Conservation (phyloP, 2,797 vertebrate species). For the Prionace glauca region DNA sequence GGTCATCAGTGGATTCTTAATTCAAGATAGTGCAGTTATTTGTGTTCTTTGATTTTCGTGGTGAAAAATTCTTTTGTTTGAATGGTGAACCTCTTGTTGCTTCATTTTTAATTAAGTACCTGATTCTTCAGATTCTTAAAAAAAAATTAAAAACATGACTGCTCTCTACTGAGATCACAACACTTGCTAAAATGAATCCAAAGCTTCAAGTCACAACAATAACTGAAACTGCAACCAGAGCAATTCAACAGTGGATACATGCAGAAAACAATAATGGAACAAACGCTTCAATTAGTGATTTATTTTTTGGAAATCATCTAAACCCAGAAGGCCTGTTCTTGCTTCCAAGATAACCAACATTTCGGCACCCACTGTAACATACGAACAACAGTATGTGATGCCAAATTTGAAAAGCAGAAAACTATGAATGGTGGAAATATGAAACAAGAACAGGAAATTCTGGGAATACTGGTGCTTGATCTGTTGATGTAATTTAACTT, state of each 20-base stretch:
- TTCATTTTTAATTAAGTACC: too few relatives aligned
- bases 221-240: background rate
- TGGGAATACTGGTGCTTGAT: too few relatives aligned
- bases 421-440: too few relatives aligned
- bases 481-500: background rate
- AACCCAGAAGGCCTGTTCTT: background rate
- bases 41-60: too few relatives aligned
- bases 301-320: slow-evolving; percentile 1
- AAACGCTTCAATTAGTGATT: background rate
- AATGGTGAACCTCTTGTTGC: too few relatives aligned
- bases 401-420: background rate
- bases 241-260: background rate
- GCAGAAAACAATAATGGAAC: background rate
- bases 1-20: too few relatives aligned
- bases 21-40: too few relatives aligned
- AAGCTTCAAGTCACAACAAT: background rate
- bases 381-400: background rate
- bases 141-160: too few relatives aligned
- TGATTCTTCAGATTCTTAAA: too few relatives aligned
- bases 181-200: background rate
- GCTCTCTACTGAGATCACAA: too few relatives aligned
- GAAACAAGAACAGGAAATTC: too few relatives aligned
- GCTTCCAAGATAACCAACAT: background rate
- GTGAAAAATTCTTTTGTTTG: too few relatives aligned
- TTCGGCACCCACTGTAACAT: background rate